Conservation (phyloP, 2,113 vertebrate genomes). For the Cervus canadensis region DNA sequence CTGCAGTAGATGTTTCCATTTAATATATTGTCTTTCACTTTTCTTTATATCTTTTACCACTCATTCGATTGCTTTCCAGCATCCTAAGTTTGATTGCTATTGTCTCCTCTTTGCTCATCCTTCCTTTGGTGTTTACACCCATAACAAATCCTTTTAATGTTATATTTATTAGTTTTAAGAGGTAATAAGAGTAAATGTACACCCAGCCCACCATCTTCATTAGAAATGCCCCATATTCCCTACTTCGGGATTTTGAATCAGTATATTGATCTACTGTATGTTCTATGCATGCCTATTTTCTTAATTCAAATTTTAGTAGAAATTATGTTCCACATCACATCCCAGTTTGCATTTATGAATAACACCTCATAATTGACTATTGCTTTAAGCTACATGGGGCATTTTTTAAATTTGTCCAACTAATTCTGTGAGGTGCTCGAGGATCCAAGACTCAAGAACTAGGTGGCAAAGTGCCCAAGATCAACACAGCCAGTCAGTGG, state of each 20-base stretch:
- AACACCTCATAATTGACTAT: neutral
- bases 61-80: neutral
- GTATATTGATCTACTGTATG: neutral
- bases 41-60: neutral
- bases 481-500: neutral
- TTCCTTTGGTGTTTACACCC: neutral
- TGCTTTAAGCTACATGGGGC: neutral
- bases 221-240: neutral
- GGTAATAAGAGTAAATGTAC: neutral
- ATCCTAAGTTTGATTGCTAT: neutral
- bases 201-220: neutral
- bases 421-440: neutral
- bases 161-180: neutral
- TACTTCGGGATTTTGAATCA: neutral
- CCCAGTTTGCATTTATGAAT: neutral
- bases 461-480: neutral
- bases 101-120: neutral
- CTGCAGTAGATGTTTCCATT: neutral
- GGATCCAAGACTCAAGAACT: neutral
- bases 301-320: neutral
- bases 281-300: neutral
- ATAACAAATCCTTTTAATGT: neutral
- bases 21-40: neutral
- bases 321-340: conserved; percentile 11
- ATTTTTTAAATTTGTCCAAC: neutral